Evolutionary conservation across 2,113 vertebrate genomes (phyloP), one percentile per base, ranked within the genome.

Genomic region (Prolemur simus): DNA sequence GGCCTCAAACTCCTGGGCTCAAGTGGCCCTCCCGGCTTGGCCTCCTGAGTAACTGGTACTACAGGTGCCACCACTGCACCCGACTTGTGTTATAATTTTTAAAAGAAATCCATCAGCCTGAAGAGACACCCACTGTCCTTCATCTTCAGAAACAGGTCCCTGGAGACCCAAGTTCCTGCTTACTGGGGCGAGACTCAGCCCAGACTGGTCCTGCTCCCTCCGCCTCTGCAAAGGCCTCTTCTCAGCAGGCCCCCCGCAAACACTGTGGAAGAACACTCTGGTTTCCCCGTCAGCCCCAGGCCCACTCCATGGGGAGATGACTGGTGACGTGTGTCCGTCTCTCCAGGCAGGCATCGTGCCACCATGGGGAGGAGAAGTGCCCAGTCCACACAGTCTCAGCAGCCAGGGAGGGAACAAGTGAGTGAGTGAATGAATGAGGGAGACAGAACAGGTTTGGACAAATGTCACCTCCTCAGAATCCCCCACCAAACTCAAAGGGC

Each of bases 291-390:
- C 71, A 47, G 32, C 32, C 52, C 42, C 2, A 0, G 39, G 42
- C 14, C 47, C 68, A 42, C 25, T 29, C 39, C 47, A 8, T n/a
- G 14, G 32, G 60, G 14, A n/a, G 25, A 25, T 1, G 10, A 29
- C 3, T 6, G 39, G 6, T 25, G 9, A 32, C 13, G 0, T 4
- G 18, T 1, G 52, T 54, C 66, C 7, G 11, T 32, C 11, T 25
- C 63, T 80, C 47, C 29, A 6, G 52, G 1, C 7, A 69, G 71
- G 18, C 45, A 1, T 11, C 0, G 23, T 21, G 34, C 54, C 45
- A 49, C 8, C 0, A 2, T 0, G 8, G 58, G 45, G 54, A 21
- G 17, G 1, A 3, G 3, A n/a, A 10, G 18, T 6, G 3, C 52
- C 7, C 8, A n/a, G 77, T 17, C 49, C 15, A 42, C 14, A 18